Base-by-base conservation (phyloP, 2,113 vertebrate species). In the Motacilla alba region DNA sequence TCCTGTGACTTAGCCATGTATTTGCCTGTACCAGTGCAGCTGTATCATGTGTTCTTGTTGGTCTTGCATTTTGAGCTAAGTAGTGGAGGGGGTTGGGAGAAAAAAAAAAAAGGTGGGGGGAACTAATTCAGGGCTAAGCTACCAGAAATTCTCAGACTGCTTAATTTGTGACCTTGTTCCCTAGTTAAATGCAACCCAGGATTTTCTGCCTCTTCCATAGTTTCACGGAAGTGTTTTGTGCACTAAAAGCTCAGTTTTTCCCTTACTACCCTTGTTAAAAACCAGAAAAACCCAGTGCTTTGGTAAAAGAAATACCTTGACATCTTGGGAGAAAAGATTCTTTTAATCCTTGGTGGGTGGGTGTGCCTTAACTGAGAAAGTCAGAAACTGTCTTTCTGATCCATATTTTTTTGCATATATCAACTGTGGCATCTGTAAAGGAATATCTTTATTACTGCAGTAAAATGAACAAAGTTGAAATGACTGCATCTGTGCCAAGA, bases 111-210 rank as follows among this genome's bases (percentile, higher is more conserved):
- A 1, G 8, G 5, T 11, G 6, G 18, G 21, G 41, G 68, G 19
- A 60, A 35, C 84, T 94, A 5, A 91, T 68, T 53, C 70, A 66
- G 35, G 33, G 35, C 59, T 87, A 66, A 95, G 78, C 62, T 77
- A 88, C 55, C 46, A 90, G 79, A 90, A 77, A 96, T 94, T 95
- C 94, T 94, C 92, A 94, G 92, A 92, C 92, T 83, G 28, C 88
- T 94, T 95, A 88, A 90, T 76, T 76, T 88, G 53, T 93, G 70
- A 88, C 67, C 59, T 88, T 90, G 63, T 67, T 93, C 47, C 44
- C 24, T 72, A 27, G 22, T 64, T 85, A 73, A 80, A 60, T 69
- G 7, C 55, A 68, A 66, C 67, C 37, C 37, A 47, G 55, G 78
- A 43, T 95, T 92, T 88, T 93, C 50, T 67, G 3, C 41, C 37